Percentiles rank a stretch among this genome's conserved stretches.
Evolutionary conservation across 2,113 vertebrate genomes (phyloP).

Genomic region (Ailuropoda melanoleuca): DNA sequence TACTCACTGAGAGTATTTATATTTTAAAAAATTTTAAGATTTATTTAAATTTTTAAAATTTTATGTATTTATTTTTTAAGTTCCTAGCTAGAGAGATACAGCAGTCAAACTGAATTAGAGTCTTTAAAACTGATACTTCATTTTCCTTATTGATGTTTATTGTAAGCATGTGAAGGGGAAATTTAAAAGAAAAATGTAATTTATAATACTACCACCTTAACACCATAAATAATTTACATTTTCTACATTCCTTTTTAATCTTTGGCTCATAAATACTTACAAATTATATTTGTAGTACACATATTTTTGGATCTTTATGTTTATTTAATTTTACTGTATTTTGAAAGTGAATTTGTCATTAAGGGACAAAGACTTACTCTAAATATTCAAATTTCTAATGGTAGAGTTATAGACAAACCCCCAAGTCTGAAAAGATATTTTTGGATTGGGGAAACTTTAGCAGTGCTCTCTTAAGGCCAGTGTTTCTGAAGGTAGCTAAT

Average conservation of each 20-base stretch:
- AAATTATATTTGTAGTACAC: background rate
- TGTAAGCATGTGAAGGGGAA: background rate
- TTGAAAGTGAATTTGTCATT: constrained; percentile 11
- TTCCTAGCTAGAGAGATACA: background rate
- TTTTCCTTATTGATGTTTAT: background rate
- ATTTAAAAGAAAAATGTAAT: constrained; percentile 14
- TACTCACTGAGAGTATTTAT: background rate
- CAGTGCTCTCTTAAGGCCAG: background rate
- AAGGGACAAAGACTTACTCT: background rate
- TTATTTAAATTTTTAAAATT: background rate
- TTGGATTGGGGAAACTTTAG: background rate
- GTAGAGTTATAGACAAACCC: background rate
- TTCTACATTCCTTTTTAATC: constrained; percentile 10
- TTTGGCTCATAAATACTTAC: constrained; percentile 16
- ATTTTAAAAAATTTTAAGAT: background rate
- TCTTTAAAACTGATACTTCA: background rate
- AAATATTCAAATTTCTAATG: constrained; percentile 17
- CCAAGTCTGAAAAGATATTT: background rate
- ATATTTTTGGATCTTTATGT: constrained; percentile 17
- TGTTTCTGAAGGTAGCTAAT: background rate
- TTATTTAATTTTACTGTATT: constrained; percentile 21
- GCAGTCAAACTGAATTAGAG: background rate
- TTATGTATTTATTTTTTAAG: background rate
- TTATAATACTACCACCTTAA: background rate
- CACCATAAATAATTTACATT: background rate